Evolutionary conservation across 2,113 vertebrate species (phyloP).

Genomic region (Equus quagga): DNA sequence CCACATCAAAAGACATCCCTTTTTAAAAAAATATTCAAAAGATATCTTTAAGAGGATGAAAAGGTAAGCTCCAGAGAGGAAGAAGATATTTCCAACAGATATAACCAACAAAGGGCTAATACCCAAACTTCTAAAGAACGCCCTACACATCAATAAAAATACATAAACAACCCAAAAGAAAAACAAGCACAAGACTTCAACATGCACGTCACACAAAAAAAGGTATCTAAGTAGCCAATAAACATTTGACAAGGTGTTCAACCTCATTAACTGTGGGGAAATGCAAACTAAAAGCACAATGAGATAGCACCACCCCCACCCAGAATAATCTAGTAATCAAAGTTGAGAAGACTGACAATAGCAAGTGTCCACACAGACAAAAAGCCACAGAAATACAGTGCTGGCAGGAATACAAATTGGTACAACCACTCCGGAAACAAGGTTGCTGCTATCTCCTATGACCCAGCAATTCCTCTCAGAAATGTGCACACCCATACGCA

Average conservation of each 20-base stretch:
- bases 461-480: not conserved
- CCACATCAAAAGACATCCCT: not conserved
- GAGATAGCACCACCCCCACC: fast-evolving
- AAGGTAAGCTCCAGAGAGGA: not conserved
- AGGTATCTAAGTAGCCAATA: too few species aligned
- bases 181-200: not conserved
- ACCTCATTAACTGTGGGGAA: not conserved
- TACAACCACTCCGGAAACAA: not conserved
- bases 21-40: not conserved
- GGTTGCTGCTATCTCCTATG: not conserved
- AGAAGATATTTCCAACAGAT: not conserved
- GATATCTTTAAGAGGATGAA: not conserved
- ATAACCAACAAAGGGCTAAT: not conserved
- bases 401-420: not conserved
- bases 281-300: fast-evolving
- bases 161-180: not conserved
- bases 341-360: not conserved
- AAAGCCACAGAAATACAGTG: not conserved
- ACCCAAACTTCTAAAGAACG: not conserved
- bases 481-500: too few species aligned
- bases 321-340: not conserved
- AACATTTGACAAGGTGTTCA: not conserved
- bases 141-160: not conserved
- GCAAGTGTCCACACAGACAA: not conserved
- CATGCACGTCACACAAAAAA: not conserved